Base-by-base conservation (phyloP, 1,140 invertebrate genomes). In the Augochlora pura region DNA sequence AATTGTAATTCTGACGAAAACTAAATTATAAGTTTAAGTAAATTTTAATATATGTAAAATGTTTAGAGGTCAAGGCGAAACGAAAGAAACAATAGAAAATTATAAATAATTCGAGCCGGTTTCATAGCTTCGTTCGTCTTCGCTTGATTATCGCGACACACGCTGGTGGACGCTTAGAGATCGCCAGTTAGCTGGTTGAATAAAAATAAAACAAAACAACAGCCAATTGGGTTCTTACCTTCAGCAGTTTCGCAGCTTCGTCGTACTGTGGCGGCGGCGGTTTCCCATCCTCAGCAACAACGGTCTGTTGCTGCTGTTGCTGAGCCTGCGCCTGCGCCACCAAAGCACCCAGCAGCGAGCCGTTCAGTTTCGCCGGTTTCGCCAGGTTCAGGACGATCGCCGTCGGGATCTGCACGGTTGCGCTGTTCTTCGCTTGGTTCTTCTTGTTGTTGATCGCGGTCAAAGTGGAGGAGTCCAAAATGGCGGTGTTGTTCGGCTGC, bases 181-280 rank as follows among this genome's bases (percentile, higher is more conserved):
- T n/a, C n/a, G n/a, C n/a, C n/a, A n/a, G n/a, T n/a, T n/a, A n/a
- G n/a, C n/a, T n/a, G n/a, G n/a, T n/a, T n/a, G n/a, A n/a, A n/a
- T n/a, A n/a, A n/a, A n/a, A n/a, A n/a, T n/a, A n/a, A n/a, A n/a
- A n/a, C n/a, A n/a, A n/a, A n/a, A n/a, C n/a, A n/a, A n/a, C n/a
- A n/a, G n/a, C n/a, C n/a, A n/a, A 7, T 42, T 0, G 39, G 46
- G 6, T 73, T 2, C 60, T 80, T 60, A 92, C 92, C 79, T 95
- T 95, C 16, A 95, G 90, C 67, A 95, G 93, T 86, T 96, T 96
- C 0, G 96, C 94, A 9, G 95, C 95, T 89, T 96, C 96, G 74
- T 96, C 95, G 81, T 96, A 96, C 60, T 95, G 94, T 21, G 96
- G 95, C 49, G 93, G 94, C 54, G 90, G 93, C 64, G 90, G 93